Conservation (phyloP, 2,797 vertebrate species). For the Streptopelia turtur region DNA sequence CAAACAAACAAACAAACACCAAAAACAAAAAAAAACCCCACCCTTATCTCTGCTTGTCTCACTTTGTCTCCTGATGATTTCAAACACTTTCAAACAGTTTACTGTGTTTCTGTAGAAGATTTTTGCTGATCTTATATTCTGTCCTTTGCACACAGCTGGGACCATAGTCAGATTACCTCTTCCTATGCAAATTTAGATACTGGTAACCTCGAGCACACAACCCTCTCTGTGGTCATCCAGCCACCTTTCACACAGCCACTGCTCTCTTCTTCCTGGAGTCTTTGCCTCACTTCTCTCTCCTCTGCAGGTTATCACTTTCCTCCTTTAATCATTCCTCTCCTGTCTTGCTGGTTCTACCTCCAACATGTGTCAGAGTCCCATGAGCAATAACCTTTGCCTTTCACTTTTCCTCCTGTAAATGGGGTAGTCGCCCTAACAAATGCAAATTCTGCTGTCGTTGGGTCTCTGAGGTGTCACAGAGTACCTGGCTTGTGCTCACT, state of each 20-base stretch:
- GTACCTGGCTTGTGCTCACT: not conserved
- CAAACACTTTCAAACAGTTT: not conserved
- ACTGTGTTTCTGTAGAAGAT: not conserved
- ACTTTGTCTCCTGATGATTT: not conserved
- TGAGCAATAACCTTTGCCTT: not conserved
- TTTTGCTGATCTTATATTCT: not conserved
- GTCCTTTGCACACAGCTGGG: not conserved
- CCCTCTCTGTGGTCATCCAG: not conserved
- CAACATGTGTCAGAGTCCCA: not conserved
- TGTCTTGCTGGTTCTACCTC: not conserved
- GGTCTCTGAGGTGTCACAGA: not conserved
- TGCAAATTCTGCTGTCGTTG: rapidly evolving
- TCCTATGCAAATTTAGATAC: not conserved
- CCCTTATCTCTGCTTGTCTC: not conserved
- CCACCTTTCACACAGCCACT: not conserved
- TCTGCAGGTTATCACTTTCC: not conserved
- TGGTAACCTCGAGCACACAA: not conserved
- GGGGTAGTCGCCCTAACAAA: not conserved
- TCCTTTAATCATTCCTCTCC: not conserved
- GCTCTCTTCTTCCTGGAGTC: not conserved
- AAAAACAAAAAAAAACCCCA: not conserved
- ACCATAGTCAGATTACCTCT: not conserved
- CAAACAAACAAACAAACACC: no score
- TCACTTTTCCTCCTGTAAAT: not conserved
- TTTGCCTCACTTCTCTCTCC: not conserved